These are phyloP conservation scores for Anas bahamensis DNA, from an alignment of 2,797 vertebrate species.

Conservation along the genomic window DNA sequence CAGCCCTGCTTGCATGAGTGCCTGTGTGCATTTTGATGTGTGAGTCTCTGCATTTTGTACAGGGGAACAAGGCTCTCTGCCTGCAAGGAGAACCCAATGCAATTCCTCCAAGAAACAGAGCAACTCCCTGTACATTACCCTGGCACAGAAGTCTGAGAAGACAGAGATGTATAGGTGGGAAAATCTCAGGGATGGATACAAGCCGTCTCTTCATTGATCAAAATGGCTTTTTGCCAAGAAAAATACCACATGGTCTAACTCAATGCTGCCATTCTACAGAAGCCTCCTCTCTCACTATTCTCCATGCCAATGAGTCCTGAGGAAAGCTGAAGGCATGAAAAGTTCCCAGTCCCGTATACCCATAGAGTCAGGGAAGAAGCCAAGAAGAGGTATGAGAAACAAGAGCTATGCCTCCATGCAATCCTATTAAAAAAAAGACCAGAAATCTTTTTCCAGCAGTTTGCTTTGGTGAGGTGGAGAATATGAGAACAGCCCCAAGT, in stretches of 20 bases:
- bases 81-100: background rate
- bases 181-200: background rate
- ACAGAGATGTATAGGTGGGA: background rate
- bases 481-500: background rate
- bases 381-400: background rate
- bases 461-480: background rate
- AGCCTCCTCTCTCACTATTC: background rate
- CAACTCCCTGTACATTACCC: background rate
- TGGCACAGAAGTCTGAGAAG: background rate
- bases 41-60: background rate
- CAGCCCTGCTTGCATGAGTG: fast-evolving
- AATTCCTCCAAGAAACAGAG: background rate
- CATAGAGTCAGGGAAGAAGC: background rate
- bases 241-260: background rate
- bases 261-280: background rate
- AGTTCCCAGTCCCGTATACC: background rate
- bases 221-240: background rate
- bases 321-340: background rate
- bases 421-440: background rate
- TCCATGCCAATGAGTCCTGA: background rate
- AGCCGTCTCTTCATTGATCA: background rate
- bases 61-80: background rate
- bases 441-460: background rate
- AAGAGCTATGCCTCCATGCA: background rate
- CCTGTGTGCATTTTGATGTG: too few relatives aligned